phyloP scores from a whole-genome alignment of 1,140 invertebrate genomes.

The Ips typographus region DNA sequence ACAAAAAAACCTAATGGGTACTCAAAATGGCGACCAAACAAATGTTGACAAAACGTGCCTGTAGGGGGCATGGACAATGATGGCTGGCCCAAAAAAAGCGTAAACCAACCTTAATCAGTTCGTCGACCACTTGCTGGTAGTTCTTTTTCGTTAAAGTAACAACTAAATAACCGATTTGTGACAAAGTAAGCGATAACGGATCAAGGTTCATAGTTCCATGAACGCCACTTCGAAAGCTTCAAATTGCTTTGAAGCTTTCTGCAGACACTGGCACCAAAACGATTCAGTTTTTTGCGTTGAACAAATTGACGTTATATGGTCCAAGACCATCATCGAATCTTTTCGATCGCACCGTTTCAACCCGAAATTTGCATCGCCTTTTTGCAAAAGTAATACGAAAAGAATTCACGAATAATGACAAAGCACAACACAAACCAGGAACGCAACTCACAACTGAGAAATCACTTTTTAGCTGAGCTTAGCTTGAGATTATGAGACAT shows the following conservation, averaged over 20 bases:
- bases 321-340: slow-evolving; percentile 66
- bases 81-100: not conserved
- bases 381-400: too few relatives aligned
- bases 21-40: slow-evolving; percentile 17
- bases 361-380: slow-evolving; percentile 34
- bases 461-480: too few relatives aligned
- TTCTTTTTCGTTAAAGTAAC: slow-evolving; percentile 95
- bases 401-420: too few relatives aligned
- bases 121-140: slow-evolving; percentile 82
- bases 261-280: slow-evolving; percentile 63
- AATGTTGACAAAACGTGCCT: slow-evolving; percentile 17
- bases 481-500: too few relatives aligned
- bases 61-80: not conserved
- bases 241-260: slow-evolving; percentile 83
- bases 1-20: not conserved
- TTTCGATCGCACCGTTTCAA: slow-evolving; percentile 59
- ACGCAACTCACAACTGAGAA: too few relatives aligned
- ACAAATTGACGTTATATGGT: slow-evolving; percentile 63
- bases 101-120: slow-evolving; percentile 69
- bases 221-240: slow-evolving; percentile 78
- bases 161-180: slow-evolving; percentile 96
- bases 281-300: slow-evolving; percentile 59
- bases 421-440: too few relatives aligned
- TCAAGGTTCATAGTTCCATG: slow-evolving; percentile 99
- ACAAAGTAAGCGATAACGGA: slow-evolving; percentile 95